phyloP scores from a whole-genome alignment of 2,797 vertebrate species.

The Leptodactylus fallax region DNA sequence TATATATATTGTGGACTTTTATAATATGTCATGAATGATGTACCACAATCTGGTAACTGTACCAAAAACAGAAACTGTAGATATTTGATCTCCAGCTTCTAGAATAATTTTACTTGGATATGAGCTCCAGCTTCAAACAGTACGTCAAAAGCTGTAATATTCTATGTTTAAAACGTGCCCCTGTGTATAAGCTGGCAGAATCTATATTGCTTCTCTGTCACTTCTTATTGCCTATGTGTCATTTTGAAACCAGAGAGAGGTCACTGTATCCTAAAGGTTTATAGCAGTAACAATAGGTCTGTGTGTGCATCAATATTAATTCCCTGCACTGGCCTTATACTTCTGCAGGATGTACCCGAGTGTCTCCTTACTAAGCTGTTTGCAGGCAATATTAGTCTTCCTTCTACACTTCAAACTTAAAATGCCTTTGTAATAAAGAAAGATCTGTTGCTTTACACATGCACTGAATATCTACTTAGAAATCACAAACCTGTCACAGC shows the following conservation, averaged over 20 bases:
- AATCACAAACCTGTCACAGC: slow-evolving; percentile 42
- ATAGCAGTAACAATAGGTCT: neutral
- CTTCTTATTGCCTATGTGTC: neutral
- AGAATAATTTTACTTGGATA: neutral
- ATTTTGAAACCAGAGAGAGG: neutral
- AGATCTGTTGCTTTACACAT: slow-evolving; percentile 16
- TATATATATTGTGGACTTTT: too few species aligned
- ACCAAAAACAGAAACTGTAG: neutral
- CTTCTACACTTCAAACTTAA: neutral
- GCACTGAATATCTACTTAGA: slow-evolving; percentile 39
- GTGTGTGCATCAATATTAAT: neutral
- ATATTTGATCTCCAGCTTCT: neutral
- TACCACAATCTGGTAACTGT: neutral
- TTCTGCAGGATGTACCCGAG: neutral
- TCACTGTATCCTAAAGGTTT: slow-evolving; percentile 1
- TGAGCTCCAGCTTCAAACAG: neutral
- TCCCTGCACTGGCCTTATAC: neutral
- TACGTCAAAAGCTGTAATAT: neutral
- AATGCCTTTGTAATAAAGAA: slow-evolving; percentile 43
- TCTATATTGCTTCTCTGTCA: slow-evolving; percentile 7
- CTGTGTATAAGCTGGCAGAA: neutral
- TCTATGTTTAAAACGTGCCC: neutral
- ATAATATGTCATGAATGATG: too few species aligned
- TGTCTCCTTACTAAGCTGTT: neutral
- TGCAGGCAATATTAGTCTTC: neutral